A percentile compares a stretch with the other conserved stretches of the same genome.
Conservation (phyloP, 2,113 vertebrate species). For the Porphyrio hochstetteri region DNA sequence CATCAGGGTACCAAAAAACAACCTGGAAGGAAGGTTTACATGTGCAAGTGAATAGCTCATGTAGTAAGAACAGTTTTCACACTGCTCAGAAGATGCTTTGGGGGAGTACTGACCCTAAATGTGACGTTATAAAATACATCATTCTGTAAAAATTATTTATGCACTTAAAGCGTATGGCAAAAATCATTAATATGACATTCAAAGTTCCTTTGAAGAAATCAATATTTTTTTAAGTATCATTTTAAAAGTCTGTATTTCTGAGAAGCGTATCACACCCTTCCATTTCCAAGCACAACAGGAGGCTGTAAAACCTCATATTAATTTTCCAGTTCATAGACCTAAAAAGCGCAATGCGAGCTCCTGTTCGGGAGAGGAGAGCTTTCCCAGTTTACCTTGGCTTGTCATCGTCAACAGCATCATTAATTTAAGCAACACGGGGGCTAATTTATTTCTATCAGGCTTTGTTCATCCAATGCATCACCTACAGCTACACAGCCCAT, state of each 20-base stretch:
- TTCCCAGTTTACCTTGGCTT: neutral
- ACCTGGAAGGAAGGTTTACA: neutral
- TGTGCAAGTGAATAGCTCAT: neutral
- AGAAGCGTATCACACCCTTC: neutral
- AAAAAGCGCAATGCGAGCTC: neutral
- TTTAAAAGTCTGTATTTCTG: neutral
- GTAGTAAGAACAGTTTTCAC: neutral
- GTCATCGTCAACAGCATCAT: neutral
- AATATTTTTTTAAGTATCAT: neutral
- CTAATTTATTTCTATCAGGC: neutral
- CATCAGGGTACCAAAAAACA: slow-evolving; percentile 15
- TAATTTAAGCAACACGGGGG: neutral
- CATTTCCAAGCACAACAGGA: neutral
- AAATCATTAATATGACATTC: neutral
- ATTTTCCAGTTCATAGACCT: slow-evolving; percentile 52
- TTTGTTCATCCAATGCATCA: neutral
- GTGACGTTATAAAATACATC: neutral
- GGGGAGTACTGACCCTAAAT: neutral
- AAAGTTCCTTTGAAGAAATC: slow-evolving; percentile 2
- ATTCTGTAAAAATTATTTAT: slow-evolving; percentile 10
- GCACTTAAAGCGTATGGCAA: neutral
- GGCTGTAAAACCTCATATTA: neutral
- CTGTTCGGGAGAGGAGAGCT: neutral
- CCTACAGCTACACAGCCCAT: neutral
- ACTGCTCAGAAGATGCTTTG: slow-evolving; percentile 4